phyloP scores from a whole-genome alignment of 2,113 vertebrate species.

The Chamaea fasciata region DNA sequence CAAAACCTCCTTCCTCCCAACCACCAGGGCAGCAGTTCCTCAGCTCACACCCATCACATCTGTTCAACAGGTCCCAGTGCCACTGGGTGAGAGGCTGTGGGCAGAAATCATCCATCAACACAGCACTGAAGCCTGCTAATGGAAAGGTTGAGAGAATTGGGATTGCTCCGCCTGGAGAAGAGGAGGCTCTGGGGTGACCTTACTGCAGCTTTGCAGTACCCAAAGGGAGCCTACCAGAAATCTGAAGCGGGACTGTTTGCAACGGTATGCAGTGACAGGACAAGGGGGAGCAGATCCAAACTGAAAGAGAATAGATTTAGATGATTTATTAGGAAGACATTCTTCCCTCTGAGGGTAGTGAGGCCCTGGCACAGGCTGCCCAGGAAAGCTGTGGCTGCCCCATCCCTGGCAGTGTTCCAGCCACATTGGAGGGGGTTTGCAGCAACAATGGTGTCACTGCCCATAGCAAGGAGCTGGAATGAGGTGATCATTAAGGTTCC shows the following conservation, averaged over 20 bases:
- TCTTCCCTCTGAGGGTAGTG: background rate
- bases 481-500: background rate
- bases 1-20: background rate
- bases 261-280: background rate
- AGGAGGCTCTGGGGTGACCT: background rate
- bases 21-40: background rate
- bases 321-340: background rate
- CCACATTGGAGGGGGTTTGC: background rate
- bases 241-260: background rate
- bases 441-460: background rate
- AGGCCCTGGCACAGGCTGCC: background rate
- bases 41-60: background rate
- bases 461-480: background rate
- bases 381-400: background rate
- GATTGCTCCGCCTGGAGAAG: background rate
- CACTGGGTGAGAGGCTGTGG: rapidly evolving
- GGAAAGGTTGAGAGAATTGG: background rate
- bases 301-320: background rate
- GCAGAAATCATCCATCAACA: background rate
- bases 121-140: background rate
- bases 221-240: background rate
- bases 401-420: background rate
- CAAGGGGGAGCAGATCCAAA: background rate
- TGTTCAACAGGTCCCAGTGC: background rate
- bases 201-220: background rate